Percentiles rank a stretch among this genome's conserved stretches.
Evolutionary conservation across 2,888 invertebrate genomes (phyloP).

Genomic region (Drosophila algonquin): DNA sequence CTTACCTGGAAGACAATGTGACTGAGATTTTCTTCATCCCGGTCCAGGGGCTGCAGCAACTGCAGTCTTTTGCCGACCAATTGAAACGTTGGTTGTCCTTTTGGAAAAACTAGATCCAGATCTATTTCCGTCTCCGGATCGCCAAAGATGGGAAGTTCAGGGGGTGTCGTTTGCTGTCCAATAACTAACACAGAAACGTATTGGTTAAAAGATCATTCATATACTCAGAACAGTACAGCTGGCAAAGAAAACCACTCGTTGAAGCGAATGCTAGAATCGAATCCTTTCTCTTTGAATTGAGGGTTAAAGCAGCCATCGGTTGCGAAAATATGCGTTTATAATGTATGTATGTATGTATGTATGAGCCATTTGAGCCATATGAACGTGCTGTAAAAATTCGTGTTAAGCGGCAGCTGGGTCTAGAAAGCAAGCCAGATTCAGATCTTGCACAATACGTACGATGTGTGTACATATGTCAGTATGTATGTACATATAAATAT

Average conservation of each 20-base stretch:
- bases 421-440: slow-evolving; percentile 57
- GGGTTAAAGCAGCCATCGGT: slow-evolving; percentile 44
- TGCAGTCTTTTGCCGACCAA: slow-evolving; percentile 92
- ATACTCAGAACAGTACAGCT: too few relatives aligned
- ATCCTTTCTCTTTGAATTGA: slow-evolving; percentile 68
- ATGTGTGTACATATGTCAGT: neutral
- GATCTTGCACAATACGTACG: slow-evolving; percentile 53
- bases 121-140: slow-evolving; percentile 91
- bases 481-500: neutral
- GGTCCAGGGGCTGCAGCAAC: slow-evolving; percentile 91
- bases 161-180: slow-evolving; percentile 92
- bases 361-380: neutral
- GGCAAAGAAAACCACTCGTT: too few relatives aligned
- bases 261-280: slow-evolving; percentile 1
- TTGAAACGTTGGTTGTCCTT: slow-evolving; percentile 90
- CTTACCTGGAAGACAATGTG: slow-evolving; percentile 94
- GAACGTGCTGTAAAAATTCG: slow-evolving; percentile 7
- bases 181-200: slow-evolving; percentile 86
- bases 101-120: slow-evolving; percentile 91
- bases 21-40: slow-evolving; percentile 93
- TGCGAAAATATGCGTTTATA: slow-evolving; percentile 9
- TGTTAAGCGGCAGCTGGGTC: slow-evolving; percentile 28
- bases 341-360: slow-evolving; percentile 21
- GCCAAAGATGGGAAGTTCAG: slow-evolving; percentile 92
- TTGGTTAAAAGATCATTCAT: slow-evolving; percentile 5